Evolutionary conservation across 2,888 invertebrate species (phyloP).

Genomic region (Hyppa rectilinea): DNA sequence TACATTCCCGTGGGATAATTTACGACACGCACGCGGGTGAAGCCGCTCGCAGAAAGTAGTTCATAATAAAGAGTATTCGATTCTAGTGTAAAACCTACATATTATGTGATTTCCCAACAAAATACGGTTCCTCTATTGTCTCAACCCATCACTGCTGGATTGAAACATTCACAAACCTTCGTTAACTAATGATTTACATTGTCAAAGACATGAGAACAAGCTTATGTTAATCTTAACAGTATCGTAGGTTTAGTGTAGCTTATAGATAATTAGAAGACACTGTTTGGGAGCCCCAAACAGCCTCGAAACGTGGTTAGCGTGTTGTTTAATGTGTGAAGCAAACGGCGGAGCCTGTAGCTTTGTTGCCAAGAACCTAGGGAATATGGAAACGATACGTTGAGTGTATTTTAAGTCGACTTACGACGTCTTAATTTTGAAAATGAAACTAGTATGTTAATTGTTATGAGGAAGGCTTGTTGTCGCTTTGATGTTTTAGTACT

Average conservation of each 20-base stretch:
- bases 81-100: neutral
- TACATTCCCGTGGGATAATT: no score
- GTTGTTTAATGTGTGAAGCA: constrained; percentile 73
- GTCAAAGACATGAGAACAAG: constrained; percentile 17
- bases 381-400: constrained; percentile 35
- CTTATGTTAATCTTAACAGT: constrained; percentile 38
- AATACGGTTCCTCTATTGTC: neutral
- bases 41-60: no score
- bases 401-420: neutral
- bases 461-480: neutral
- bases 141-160: no score
- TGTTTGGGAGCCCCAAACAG: constrained; percentile 55
- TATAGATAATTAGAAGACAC: constrained; percentile 58
- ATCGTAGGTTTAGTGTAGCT: constrained; percentile 15
- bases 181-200: constrained; percentile 24
- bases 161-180: neutral
- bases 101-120: neutral
- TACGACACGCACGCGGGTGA: no score
- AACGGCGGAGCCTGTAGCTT: constrained; percentile 64
- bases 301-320: constrained; percentile 64
- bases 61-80: neutral
- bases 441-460: neutral
- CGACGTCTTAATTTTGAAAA: neutral
- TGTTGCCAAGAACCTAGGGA: constrained; percentile 45
- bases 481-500: neutral